A percentile compares a stretch with the other conserved stretches of the same genome.
These are phyloP conservation scores for Mus caroli DNA, from an alignment of 2,797 vertebrate genomes.

Conservation along the genomic window DNA sequence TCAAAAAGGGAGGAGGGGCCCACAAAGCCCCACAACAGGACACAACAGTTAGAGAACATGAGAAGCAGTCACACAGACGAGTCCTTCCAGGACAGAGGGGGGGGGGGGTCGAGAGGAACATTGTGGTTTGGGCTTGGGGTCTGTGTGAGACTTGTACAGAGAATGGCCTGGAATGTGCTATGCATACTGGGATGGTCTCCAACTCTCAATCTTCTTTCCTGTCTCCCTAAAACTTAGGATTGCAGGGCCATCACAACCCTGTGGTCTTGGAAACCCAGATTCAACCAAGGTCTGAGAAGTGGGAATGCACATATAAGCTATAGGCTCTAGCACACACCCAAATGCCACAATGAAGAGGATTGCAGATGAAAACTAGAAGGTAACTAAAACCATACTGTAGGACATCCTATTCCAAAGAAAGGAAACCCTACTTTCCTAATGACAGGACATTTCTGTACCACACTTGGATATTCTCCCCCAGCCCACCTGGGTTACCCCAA, in stretches of 20 bases:
- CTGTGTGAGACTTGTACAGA: background rate
- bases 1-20: background rate
- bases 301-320: background rate
- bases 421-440: background rate
- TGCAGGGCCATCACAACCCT: background rate
- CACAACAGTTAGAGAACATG: background rate
- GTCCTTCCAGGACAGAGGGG: background rate
- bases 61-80: background rate
- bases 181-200: background rate
- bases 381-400: background rate
- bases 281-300: background rate
- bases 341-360: background rate
- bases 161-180: background rate
- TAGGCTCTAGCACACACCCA: background rate
- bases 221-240: background rate
- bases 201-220: background rate
- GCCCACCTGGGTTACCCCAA: background rate
- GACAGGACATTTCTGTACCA: background rate
- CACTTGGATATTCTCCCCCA: background rate
- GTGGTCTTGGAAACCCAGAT: background rate
- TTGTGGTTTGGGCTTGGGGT: background rate
- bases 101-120: background rate
- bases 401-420: conserved; percentile 29
- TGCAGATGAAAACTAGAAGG: background rate
- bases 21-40: background rate